Evolutionary conservation across 1,140 invertebrate genomes (phyloP).

Genomic region (Paraescarpia echinospica): DNA sequence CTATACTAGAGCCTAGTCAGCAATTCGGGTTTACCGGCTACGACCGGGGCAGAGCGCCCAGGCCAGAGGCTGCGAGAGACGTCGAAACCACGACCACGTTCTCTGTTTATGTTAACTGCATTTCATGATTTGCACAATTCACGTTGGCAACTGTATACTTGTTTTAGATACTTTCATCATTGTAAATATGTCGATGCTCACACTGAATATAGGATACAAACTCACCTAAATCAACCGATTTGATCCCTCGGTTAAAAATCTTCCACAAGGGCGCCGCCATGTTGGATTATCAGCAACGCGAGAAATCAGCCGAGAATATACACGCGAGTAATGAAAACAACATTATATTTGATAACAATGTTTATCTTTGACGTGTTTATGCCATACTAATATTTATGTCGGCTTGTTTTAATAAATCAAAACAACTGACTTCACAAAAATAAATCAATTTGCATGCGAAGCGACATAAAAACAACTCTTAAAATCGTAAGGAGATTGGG

Average conservation of each 20-base stretch:
- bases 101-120: not conserved
- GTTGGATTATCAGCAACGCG: not conserved
- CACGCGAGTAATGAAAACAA: not conserved
- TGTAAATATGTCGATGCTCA: not conserved
- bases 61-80: no score
- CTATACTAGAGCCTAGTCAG: no score
- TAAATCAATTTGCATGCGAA: not conserved
- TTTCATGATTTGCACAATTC: not conserved
- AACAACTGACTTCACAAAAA: not conserved
- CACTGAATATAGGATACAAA: not conserved
- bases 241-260: not conserved
- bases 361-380: not conserved
- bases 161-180: not conserved
- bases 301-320: no score
- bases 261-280: slow-evolving; percentile 2
- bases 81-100: not conserved
- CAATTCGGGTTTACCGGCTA: no score
- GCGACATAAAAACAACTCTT: not conserved
- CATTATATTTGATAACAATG: not conserved
- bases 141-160: not conserved
- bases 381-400: not conserved
- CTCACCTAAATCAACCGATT: not conserved
- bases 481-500: not conserved
- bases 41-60: no score
- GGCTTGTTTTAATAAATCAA: not conserved